Evolutionary conservation across 1,140 invertebrate genomes (phyloP).

Genomic region (Zeugodacus cucurbitae): DNA sequence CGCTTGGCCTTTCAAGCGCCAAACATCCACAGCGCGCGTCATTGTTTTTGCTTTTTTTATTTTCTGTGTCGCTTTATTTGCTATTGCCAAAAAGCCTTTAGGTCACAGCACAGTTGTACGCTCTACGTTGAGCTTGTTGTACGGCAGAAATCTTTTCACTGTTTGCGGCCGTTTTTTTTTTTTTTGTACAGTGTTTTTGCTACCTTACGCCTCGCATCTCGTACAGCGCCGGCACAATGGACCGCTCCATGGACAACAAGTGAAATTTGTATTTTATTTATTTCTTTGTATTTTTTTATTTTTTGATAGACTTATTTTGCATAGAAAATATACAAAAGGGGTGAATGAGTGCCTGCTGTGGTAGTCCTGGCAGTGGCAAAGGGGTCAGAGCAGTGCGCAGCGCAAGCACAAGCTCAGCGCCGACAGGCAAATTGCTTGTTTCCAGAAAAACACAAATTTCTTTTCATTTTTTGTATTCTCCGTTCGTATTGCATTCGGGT

Average conservation of each 20-base stretch:
- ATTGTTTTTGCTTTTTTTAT: background rate
- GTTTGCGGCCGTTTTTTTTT: background rate
- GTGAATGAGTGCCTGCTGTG: background rate
- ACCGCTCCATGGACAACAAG: background rate
- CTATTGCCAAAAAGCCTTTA: constrained; percentile 20
- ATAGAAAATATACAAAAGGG: background rate
- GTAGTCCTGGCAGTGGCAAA: background rate
- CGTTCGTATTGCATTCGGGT: background rate
- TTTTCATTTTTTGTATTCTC: background rate
- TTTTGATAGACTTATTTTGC: background rate
- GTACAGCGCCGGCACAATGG: background rate
- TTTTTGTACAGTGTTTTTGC: no score
- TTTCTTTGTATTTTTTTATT: background rate
- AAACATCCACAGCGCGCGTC: background rate
- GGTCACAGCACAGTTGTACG: constrained; percentile 20
- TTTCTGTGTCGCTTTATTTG: background rate
- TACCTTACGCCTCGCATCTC: background rate
- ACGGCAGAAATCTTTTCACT: background rate
- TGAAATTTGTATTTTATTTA: constrained; percentile 20
- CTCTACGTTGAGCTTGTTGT: background rate
- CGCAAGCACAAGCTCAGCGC: background rate
- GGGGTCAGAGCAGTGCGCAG: background rate
- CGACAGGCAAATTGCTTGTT: background rate
- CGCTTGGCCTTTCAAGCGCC: background rate
- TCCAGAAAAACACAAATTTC: background rate